These are phyloP conservation scores for Molothrus ater DNA, from an alignment of 2,797 vertebrate genomes.

Conservation along the genomic window DNA sequence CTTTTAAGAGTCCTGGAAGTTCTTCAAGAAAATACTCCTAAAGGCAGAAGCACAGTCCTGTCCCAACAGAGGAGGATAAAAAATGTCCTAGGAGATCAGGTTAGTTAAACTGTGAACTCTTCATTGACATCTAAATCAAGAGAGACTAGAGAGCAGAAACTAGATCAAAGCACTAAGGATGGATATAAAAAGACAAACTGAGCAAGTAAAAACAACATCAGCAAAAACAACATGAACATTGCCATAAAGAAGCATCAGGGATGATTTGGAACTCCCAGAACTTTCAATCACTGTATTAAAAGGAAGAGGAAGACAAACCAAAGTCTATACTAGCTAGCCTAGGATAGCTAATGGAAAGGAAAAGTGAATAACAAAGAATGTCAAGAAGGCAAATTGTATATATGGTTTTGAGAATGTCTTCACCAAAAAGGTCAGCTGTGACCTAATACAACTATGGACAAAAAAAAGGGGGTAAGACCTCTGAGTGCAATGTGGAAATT, in stretches of 20 bases:
- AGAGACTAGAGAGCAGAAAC: not conserved
- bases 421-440: not conserved
- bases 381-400: not conserved
- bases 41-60: not conserved
- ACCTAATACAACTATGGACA: not conserved
- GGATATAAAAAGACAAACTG: not conserved
- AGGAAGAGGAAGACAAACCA: not conserved
- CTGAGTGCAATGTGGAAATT: not conserved
- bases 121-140: not conserved
- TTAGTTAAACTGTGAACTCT: not conserved
- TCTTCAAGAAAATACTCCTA: not conserved
- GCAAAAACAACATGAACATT: not conserved
- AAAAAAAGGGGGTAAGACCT: not conserved
- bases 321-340: not conserved
- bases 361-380: not conserved
- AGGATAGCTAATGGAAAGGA: not conserved
- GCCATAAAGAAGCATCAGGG: not conserved
- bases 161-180: not conserved
- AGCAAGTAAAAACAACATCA: not conserved
- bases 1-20: not conserved
- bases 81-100: not conserved
- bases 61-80: not conserved
- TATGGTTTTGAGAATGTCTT: not conserved
- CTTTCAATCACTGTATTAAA: not conserved
- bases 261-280: not conserved